A percentile compares a stretch with the other conserved stretches of the same genome.
These are phyloP conservation scores for Sitta carolinensis DNA, from an alignment of 2,797 vertebrate species.

Conservation along the genomic window DNA sequence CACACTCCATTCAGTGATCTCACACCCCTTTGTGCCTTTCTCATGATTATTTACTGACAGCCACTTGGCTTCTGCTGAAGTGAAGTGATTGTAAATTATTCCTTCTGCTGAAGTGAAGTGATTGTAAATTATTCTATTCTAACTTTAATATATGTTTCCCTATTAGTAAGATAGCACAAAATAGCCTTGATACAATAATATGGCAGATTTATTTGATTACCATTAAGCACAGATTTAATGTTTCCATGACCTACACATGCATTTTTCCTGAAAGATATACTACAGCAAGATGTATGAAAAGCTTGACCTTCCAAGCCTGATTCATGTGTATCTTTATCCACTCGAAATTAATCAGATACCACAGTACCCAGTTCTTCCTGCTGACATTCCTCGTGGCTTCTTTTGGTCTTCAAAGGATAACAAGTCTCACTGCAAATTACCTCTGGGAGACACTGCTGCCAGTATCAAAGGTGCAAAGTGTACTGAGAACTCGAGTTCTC, in stretches of 20 bases:
- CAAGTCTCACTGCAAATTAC: background rate
- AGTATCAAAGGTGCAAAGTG: background rate
- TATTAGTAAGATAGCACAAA: background rate
- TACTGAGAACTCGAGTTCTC: background rate
- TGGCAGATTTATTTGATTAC: background rate
- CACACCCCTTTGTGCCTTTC: background rate
- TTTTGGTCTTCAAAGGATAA: background rate
- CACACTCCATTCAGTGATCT: background rate
- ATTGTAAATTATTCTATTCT: background rate
- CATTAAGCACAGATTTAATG: background rate
- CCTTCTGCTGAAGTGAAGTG: background rate
- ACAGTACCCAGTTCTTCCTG: background rate
- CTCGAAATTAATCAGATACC: background rate
- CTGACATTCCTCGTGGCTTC: background rate
- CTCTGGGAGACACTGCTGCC: background rate
- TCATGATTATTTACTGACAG: background rate
- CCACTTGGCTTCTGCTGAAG: background rate
- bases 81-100: background rate
- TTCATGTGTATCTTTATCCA: background rate
- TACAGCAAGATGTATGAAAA: background rate
- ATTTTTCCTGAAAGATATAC: background rate
- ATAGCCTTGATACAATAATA: background rate
- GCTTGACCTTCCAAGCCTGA: background rate
- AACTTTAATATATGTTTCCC: background rate
- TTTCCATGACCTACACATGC: background rate